Percentiles rank a stretch among this genome's conserved stretches.
phyloP scores from a whole-genome alignment of 1,140 invertebrate genomes.

The Zophobas morio region DNA sequence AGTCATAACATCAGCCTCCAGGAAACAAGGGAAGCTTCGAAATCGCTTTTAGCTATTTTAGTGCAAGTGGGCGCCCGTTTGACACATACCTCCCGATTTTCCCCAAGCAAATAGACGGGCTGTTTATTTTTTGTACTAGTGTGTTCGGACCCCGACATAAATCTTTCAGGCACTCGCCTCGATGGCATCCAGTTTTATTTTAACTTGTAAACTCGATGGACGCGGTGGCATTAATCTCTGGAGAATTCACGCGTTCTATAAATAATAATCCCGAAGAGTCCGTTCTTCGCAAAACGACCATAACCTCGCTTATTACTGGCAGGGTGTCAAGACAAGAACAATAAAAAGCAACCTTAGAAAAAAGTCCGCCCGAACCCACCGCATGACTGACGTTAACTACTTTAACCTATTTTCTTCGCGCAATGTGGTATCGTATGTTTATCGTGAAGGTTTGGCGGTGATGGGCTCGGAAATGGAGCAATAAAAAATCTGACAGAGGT shows the following conservation, averaged over 20 bases:
- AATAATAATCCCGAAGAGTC: background rate
- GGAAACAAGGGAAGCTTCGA: too few relatives aligned
- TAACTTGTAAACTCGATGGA: background rate
- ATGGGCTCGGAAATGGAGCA: slow-evolving; percentile 30
- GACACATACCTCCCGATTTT: background rate
- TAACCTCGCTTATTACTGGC: slow-evolving; percentile 6
- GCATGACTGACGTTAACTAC: slow-evolving; percentile 28
- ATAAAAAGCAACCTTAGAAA: background rate
- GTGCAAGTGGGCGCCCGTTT: background rate
- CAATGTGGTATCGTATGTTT: slow-evolving; percentile 11
- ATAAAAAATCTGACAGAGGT: slow-evolving; percentile 28
- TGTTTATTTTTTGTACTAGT: slow-evolving; percentile 23
- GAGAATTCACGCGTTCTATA: slow-evolving; percentile 8
- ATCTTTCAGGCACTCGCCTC: slow-evolving; percentile 21
- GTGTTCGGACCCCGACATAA: background rate
- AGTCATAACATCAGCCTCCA: too few relatives aligned
- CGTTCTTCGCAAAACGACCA: background rate
- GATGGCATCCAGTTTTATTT: slow-evolving; percentile 2
- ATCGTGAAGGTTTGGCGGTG: slow-evolving; percentile 16
- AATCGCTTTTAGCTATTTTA: too few relatives aligned
- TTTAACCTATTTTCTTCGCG: slow-evolving; percentile 24
- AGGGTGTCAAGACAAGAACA: background rate
- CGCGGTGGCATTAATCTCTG: slow-evolving; percentile 11
- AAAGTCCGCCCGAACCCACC: background rate
- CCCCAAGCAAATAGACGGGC: slow-evolving; percentile 7